These are phyloP conservation scores for Rhabdornis inornatus DNA, from an alignment of 2,113 vertebrate species.

Conservation along the genomic window DNA sequence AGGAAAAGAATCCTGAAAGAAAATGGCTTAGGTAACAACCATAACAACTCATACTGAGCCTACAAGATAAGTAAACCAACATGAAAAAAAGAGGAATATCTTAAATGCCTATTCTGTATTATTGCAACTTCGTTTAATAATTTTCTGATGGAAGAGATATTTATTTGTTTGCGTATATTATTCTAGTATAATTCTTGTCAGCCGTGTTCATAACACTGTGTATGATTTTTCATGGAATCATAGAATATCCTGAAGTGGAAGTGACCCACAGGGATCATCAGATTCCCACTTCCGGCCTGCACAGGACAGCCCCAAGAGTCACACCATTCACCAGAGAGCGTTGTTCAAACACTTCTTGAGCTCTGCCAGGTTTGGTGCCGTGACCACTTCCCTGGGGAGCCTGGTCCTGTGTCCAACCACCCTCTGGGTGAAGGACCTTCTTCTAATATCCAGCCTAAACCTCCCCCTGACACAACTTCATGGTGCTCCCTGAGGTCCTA, in stretches of 20 bases:
- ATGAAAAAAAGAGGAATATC: not conserved
- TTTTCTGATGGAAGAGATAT: not conserved
- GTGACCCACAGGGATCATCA: too few relatives aligned
- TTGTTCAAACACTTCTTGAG: too few relatives aligned
- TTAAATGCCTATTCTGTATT: not conserved
- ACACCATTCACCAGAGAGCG: accelerated
- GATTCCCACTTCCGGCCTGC: not conserved
- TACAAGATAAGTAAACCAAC: not conserved
- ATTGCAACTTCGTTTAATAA: not conserved
- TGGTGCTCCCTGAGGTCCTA: not conserved
- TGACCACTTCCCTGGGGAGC: too few relatives aligned
- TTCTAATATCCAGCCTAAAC: not conserved
- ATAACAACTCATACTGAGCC: not conserved
- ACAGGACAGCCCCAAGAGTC: not conserved
- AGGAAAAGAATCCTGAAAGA: not conserved
- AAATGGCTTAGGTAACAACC: not conserved
- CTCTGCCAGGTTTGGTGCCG: not conserved
- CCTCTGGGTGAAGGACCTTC: not conserved
- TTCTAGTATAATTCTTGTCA: not conserved
- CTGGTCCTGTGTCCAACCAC: not conserved
- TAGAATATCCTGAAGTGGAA: not conserved
- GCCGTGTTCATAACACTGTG: not conserved
- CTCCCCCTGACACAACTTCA: not conserved
- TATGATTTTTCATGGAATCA: not conserved
- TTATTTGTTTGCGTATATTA: not conserved